A percentile compares a stretch with the other conserved stretches of the same genome.
Evolutionary conservation across 1,140 invertebrate species (phyloP).

Genomic region (Ceratina japonica): DNA sequence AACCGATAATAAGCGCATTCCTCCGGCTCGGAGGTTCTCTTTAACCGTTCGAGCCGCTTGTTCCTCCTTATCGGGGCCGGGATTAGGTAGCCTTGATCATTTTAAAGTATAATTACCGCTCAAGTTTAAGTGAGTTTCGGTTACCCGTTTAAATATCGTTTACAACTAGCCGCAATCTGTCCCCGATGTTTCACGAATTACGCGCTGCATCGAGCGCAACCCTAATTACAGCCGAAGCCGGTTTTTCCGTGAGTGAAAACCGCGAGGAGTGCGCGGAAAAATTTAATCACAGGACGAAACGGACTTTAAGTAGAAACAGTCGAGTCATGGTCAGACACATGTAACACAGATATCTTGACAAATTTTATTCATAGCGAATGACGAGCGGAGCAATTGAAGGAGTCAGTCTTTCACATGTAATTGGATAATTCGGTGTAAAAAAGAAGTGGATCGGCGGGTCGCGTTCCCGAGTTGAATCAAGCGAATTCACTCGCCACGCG

Average conservation of each 20-base stretch:
- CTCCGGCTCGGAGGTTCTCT: not conserved
- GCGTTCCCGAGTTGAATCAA: not conserved
- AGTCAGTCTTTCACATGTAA: no score
- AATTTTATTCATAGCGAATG: no score
- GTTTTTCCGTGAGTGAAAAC: no score
- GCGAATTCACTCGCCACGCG: not conserved
- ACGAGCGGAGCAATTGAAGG: no score
- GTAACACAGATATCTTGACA: no score
- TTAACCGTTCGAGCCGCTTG: not conserved
- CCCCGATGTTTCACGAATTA: not conserved
- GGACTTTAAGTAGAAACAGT: no score
- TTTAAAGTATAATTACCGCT: not conserved
- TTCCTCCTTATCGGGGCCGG: not conserved
- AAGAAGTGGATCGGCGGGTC: not conserved
- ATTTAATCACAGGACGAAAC: no score
- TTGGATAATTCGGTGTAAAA: no score
- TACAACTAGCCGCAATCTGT: not conserved
- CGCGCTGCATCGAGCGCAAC: no score
- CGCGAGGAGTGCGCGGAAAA: no score
- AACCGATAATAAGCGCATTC: conserved; percentile 21
- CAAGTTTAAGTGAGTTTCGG: not conserved
- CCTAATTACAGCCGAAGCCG: no score
- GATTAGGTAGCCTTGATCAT: not conserved
- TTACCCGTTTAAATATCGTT: not conserved
- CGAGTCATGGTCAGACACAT: no score